Conservation (phyloP, 2,113 vertebrate species). For the Columbina picui region DNA sequence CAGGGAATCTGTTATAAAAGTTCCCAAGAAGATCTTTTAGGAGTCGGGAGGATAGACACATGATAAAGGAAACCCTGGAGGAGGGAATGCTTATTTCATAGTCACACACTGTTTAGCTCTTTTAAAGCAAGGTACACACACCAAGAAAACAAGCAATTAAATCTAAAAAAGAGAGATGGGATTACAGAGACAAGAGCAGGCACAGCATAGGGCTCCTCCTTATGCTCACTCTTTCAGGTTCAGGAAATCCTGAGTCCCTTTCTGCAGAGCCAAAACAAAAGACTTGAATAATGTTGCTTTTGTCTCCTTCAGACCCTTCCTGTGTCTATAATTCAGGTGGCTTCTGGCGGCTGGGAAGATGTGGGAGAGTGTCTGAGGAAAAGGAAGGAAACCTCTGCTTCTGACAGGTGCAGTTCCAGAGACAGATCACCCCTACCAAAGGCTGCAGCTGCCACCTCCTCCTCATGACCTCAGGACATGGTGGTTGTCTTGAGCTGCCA, state of each 20-base stretch:
- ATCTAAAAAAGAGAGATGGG: neutral
- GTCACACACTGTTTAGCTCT: neutral
- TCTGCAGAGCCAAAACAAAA: neutral
- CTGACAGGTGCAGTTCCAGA: neutral
- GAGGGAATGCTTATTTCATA: neutral
- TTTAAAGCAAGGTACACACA: neutral
- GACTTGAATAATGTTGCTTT: neutral
- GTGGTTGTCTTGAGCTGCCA: neutral
- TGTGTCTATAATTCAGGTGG: neutral
- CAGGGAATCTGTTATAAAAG: neutral
- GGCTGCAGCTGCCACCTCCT: neutral
- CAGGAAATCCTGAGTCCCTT: neutral
- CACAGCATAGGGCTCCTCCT: neutral
- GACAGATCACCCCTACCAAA: neutral
- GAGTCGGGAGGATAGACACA: neutral
- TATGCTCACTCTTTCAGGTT: neutral
- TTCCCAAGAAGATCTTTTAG: neutral
- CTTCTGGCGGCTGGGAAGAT: neutral
- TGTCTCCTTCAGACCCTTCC: neutral
- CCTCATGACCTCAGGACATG: rapidly evolving
- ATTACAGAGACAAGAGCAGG: neutral
- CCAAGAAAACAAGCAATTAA: neutral
- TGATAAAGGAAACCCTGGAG: neutral
- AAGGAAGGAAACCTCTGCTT: neutral
- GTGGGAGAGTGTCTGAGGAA: neutral